Evolutionary conservation across 30 jellyfish, hydroid and myxozoan species (phyloP), one percentile per base, ranked within the genome.

Genomic region (Cassiopea xamachana): DNA sequence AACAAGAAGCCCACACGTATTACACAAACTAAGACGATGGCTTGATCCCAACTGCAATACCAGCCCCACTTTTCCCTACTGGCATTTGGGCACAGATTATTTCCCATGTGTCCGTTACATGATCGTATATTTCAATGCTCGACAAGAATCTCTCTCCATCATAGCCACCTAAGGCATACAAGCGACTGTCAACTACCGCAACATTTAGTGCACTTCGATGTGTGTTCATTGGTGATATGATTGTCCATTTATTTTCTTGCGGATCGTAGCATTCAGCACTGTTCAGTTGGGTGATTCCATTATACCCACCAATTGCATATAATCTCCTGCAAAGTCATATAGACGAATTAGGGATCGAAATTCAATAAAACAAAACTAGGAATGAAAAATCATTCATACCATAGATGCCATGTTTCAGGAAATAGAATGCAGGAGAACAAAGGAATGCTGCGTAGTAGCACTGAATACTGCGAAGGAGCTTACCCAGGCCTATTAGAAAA

Each of bases 231-330:
- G 99, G 98, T 5, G 97, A 69, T 13, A 95, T 76, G 75, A 91
- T 75, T n/a, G 92, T 75, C 99, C 99, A 95, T 64, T 81, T 62
- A 60, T 95, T 96, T 78, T 77, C 92, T 1, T 50, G 79, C 1
- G 99, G 98, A 73, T 89, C 89, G 79, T 95, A 95, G 47, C 98
- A 86, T 80, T 95, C 99, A 47, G 94, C 99, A 72, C 99, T 95
- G 91, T 95, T 95, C 51, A 95, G 69, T 72, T 95, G 99, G 3
- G 99, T 96, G 12, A 95, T 95, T 7, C 99, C 99, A 76, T 95
- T 95, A 93, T 95, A 95, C 8, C 99, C 99, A 39, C 99, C 99
- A 2, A 95, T 75, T 46, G 99, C 99, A 82, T 91, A 95, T n/a
- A 95, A 84, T 39, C 91, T 90, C 13, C 99, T 95, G 84, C 75